Conservation (phyloP, 2,113 vertebrate genomes). For the Grantiella picta region DNA sequence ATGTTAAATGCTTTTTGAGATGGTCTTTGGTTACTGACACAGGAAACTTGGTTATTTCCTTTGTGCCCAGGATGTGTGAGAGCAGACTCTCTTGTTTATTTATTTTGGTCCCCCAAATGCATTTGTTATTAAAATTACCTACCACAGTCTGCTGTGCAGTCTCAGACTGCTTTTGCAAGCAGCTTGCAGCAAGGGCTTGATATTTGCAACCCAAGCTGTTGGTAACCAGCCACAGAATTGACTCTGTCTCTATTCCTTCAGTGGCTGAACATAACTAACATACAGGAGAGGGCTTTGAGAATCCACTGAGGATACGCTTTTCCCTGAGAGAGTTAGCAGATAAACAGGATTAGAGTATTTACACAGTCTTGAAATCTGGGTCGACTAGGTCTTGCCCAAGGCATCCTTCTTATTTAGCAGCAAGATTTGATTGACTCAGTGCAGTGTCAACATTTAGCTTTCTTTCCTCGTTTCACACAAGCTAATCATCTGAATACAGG, state of each 20-base stretch:
- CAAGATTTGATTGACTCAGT: conserved; percentile 21
- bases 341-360: conserved; percentile 55
- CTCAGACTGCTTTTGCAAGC: not conserved
- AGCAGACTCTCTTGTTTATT: not conserved
- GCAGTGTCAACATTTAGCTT: conserved; percentile 25
- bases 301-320: not conserved
- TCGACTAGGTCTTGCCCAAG: conserved; percentile 31
- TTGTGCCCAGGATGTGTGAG: not conserved
- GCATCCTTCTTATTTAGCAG: conserved; percentile 27
- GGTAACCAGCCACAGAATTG: not conserved
- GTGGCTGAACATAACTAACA: not conserved
- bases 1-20: not conserved
- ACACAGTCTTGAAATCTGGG: conserved; percentile 33
- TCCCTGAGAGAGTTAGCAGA: not conserved
- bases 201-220: not conserved
- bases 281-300: not conserved
- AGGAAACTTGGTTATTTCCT: not conserved
- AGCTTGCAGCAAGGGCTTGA: not conserved
- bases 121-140: not conserved
- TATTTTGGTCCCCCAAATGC: not conserved
- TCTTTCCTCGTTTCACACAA: not conserved
- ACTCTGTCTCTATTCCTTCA: not conserved
- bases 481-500: not conserved
- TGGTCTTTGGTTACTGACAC: not conserved
- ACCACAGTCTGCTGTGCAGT: not conserved